Evolutionary conservation across 1,140 invertebrate genomes (phyloP), one percentile per base, ranked within the genome.

Genomic region (Euura saliciscinereae): DNA sequence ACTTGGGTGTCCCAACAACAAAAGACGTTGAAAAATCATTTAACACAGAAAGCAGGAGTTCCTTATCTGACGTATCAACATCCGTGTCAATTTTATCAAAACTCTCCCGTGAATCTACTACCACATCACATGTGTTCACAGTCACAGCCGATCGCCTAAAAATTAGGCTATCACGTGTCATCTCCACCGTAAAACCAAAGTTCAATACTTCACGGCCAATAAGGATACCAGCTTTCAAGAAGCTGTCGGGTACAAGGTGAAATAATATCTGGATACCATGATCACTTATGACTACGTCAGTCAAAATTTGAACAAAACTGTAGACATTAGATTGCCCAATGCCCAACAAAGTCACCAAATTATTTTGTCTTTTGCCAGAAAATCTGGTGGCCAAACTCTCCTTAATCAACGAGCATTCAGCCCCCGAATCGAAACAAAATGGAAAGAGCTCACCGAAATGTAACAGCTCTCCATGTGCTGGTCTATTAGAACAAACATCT

Each of bases 391-490:
- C 44, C 8, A 75, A 10, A 11, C 28, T 68, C 46, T 75, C 71
- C 46, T 69, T 72, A 2, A 77, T 72, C 1, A 73, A n/a, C 13
- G 71, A 77, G 46, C 73, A 77, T 67, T 75, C 76, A 7, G 76
- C 76, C 28, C 70, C 71, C 4, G 76, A 75, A 65, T 77, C 67
- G 51, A 71, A 75, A 67, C 64, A 73, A 70, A 75, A 77, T 66
- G 5, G 4, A 66, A 68, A 77, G n/a, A 13, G 44, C 74, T 75
- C 76, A 77, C 68, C 76, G 1, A 2, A 43, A 10, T 75, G 71
- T 2, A 2, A 2, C 43, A 73, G 42, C 6, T 3, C 6, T 28
- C 73, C 76, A 59, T 2, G 10, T 8, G 13, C 51, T 11, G 51
- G 6, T 6, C 13, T n/a, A 59, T 11, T 59, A 3, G 43, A 4